Percentiles rank a stretch among this genome's conserved stretches.
These are phyloP conservation scores for Petrocephalus sullivani DNA, from an alignment of 2,797 vertebrate species.

Conservation along the genomic window DNA sequence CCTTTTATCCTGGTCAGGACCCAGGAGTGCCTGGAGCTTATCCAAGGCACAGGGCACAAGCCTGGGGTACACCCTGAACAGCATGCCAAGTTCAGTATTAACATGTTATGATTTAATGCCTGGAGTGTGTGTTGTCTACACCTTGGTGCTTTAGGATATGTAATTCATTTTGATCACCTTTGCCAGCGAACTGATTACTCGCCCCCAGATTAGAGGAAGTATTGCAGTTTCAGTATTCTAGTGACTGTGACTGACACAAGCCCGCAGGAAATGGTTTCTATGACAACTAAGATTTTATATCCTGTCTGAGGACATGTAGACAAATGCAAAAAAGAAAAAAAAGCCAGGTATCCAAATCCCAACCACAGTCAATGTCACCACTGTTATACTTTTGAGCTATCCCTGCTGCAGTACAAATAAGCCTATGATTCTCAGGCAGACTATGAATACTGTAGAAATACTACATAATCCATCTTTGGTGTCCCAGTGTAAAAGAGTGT, in stretches of 20 bases:
- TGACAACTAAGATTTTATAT: constrained; percentile 48
- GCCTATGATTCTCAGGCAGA: background rate
- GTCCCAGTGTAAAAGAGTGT: background rate
- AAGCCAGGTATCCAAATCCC: background rate
- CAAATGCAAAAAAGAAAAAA: background rate
- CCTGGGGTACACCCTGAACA: background rate
- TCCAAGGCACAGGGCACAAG: background rate
- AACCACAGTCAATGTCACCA: background rate
- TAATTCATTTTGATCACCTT: background rate
- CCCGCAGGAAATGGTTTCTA: constrained; percentile 54
- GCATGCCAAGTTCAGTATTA: background rate
- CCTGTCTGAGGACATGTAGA: constrained; percentile 39
- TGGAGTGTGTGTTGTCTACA: background rate
- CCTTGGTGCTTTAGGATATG: background rate
- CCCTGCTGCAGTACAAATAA: background rate
- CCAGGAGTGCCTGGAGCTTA: background rate
- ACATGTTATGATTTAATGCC: background rate
- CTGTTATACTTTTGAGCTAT: background rate
- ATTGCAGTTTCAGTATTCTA: background rate
- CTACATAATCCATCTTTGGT: background rate
- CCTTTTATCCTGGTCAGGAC: background rate
- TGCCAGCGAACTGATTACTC: constrained; percentile 5
- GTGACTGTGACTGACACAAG: constrained; percentile 14
- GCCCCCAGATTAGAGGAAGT: background rate
- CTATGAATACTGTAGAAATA: background rate